These are phyloP conservation scores for Leptobrachium ailaonicum DNA, from an alignment of 2,113 vertebrate genomes.

Conservation along the genomic window DNA sequence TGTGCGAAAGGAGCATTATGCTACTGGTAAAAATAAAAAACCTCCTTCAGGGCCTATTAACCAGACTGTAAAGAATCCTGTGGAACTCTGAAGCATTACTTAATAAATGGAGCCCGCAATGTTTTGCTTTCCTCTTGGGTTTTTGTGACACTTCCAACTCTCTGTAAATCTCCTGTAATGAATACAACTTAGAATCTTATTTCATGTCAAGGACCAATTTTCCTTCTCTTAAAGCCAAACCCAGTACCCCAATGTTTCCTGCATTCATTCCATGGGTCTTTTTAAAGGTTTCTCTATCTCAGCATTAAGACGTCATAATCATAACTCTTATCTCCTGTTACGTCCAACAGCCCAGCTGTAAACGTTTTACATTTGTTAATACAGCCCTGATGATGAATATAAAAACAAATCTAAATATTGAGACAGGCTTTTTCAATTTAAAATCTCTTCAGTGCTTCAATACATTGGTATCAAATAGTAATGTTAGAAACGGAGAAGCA, in stretches of 20 bases:
- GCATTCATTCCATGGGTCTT: not conserved
- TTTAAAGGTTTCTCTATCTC: not conserved
- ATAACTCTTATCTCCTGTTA: not conserved
- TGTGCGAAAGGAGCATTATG: not conserved
- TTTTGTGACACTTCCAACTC: constrained; percentile 3
- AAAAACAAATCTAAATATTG: too few species aligned
- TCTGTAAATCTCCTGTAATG: not conserved
- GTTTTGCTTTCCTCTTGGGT: not conserved
- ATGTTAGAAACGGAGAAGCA: too few species aligned
- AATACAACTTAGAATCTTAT: not conserved
- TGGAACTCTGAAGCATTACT: not conserved
- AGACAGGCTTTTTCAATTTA: too few species aligned
- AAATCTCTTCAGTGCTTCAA: too few species aligned
- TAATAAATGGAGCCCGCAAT: not conserved
- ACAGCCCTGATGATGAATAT: too few species aligned
- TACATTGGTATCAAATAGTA: too few species aligned
- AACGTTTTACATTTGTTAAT: too few species aligned
- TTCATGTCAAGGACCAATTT: not conserved
- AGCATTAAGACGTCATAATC: not conserved
- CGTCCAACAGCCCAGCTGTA: too few species aligned
- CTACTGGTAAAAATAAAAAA: not conserved
- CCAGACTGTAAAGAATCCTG: not conserved
- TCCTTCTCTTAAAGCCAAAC: not conserved
- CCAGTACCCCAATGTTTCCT: not conserved
- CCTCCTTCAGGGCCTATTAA: not conserved